phyloP scores from a whole-genome alignment of 2,113 vertebrate genomes.

The Tor tambroides region DNA sequence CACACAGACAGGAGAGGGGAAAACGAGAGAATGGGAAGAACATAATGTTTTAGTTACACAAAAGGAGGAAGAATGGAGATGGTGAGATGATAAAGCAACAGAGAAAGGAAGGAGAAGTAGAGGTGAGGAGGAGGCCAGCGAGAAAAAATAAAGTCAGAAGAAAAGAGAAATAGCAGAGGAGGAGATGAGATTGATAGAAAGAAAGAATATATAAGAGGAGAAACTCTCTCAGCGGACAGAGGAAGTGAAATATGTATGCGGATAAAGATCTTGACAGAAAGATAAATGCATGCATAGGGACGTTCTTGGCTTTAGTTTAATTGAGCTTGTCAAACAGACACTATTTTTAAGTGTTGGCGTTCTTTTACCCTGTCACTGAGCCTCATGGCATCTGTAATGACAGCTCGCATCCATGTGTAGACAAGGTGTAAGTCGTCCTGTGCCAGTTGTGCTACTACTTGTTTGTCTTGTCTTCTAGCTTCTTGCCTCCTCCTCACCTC shows the following conservation, averaged over 20 bases:
- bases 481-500: not conserved
- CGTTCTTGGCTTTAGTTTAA: constrained; percentile 14
- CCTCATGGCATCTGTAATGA: constrained; percentile 70
- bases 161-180: constrained; percentile 2
- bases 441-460: not conserved
- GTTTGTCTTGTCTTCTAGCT: not conserved
- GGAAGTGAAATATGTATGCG: constrained; percentile 87
- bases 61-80: constrained; percentile 48
- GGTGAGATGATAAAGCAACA: constrained; percentile 4
- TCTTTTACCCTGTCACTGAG: constrained; percentile 83
- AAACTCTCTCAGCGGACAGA: constrained; percentile 86
- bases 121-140: not conserved
- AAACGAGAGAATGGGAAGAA: not conserved
- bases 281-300: constrained; percentile 89
- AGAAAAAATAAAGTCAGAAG: constrained; percentile 3
- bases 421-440: not conserved
- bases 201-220: constrained; percentile 27
- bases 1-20: not conserved
- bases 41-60: not conserved
- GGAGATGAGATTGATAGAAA: constrained; percentile 38
- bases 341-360: constrained; percentile 87
- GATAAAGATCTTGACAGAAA: constrained; percentile 87
- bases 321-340: constrained; percentile 67
- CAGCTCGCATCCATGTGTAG: not conserved
- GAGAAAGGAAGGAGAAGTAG: constrained; percentile 41